Base-by-base conservation (phyloP, 2,888 invertebrate species). In the Cepaea hortensis region DNA sequence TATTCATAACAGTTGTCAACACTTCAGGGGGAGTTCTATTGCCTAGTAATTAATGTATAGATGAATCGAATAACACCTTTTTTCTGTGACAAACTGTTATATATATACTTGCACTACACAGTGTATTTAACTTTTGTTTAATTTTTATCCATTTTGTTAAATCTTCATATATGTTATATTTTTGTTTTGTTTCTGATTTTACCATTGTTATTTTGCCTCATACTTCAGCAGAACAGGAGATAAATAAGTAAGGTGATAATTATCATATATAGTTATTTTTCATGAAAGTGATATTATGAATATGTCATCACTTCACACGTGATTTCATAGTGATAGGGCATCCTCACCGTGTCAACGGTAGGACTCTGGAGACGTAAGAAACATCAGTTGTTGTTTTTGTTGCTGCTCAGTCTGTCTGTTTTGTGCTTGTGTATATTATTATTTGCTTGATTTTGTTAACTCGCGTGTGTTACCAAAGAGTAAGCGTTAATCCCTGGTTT, bases 201-300 rank as follows among this genome's bases (percentile, higher is more conserved):
- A 55, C 6, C 55, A 55, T 55, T 55, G 55, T 79, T 79, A 79
- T 79, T 5, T 79, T 68, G n/a, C 68, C 5, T 23, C 23, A 62
- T 15, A 61, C 55, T 4, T 75, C 11, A 75, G 6, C 79, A 79
- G 79, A 79, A 79, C 77, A 79, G 79, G 79, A 79, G 79, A 79
- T 61, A 79, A 79, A 61, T 61, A 35, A n/a, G n/a, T 68, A 68
- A 79, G 35, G 62, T 79, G 79, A 79, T 62, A 79, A 35, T 61
- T 79, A 35, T 79, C 23, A 61, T 79, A 62, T 79, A 62, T 55
- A 77, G 61, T 55, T 55, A 55, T 55, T 55, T 61, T 20, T 55
- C 55, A 55, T 3, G 20, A 46, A 35, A 79, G 79, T 79, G 79
- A 79, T 79, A 79, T 62, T 62, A 62, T 46, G 18, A 20, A 11